Evolutionary conservation across 2,113 vertebrate species (phyloP), one percentile per base, ranked within the genome.

Genomic region (Pterocles orientalis): DNA sequence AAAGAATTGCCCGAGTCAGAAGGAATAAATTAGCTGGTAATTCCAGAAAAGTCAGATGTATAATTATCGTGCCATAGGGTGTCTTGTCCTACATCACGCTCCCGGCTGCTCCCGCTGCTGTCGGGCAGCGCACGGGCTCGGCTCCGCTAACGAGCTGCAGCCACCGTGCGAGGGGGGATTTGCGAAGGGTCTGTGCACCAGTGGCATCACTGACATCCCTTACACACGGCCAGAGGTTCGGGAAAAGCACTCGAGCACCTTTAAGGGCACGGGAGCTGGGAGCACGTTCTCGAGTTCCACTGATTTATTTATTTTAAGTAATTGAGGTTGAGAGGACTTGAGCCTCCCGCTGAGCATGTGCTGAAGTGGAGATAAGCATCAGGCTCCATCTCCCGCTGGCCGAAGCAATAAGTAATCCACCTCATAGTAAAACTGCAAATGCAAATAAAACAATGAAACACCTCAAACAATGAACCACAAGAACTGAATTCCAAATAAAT

Each of bases 1-100:
- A 88, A 72, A 85, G 80, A 68, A 53, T 26, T 88, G 92, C 86
- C 76, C 18, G 3, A 73, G 62, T 87, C 92, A 81, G 92, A 82
- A 79, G 88, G 80, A 77, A 89, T 24, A 31, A 91, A 92, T 93
- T 13, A 83, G 36, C 66, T 9, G 65, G 10, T 17, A 41, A 56
- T 68, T 88, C 75, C 79, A 78, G 89, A 69, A 48, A 66, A 76
- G 58, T 14, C 70, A 54, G 23, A 26, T 0, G 77, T 15, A 1
- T 36, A 48, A 81, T 51, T 45, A 12, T 3, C 3, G 4, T 85
- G 76, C 72, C 84, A 29, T 9, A 6, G 58, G 79, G 53, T 25
- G 41, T 14, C 88, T 4, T 14, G 72, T 20, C 73, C 56, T 11
- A 51, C 5, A 34, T 1, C 58, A 14, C 66, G 62, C 34, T 61